These are phyloP conservation scores for Gorsachius magnificus DNA, from an alignment of 2,797 vertebrate species.

Conservation along the genomic window DNA sequence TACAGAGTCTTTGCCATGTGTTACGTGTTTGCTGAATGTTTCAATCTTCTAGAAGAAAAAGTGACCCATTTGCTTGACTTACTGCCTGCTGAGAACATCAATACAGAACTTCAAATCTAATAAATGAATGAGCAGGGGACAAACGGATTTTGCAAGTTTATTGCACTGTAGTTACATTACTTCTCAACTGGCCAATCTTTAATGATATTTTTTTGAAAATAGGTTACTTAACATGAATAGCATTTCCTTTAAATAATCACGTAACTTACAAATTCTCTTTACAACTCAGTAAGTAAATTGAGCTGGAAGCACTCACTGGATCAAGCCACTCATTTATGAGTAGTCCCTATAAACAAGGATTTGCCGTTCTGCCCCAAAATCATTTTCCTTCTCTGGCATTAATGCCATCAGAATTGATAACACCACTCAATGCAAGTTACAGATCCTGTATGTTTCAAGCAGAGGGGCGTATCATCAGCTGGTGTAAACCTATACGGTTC, in stretches of 20 bases:
- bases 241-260: background rate
- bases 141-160: slow-evolving; percentile 43
- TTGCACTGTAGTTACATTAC: slow-evolving; percentile 28
- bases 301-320: background rate
- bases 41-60: slow-evolving; percentile 41
- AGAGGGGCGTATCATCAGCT: background rate
- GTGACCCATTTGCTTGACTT: slow-evolving; percentile 22
- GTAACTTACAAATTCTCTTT: background rate
- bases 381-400: background rate
- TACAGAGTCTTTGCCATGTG: background rate
- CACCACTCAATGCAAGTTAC: background rate
- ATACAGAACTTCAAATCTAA: slow-evolving; percentile 9
- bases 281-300: background rate
- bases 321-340: background rate
- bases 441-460: background rate
- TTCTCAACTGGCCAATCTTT: slow-evolving; percentile 5
- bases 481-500: background rate
- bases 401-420: background rate
- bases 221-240: background rate
- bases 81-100: slow-evolving; percentile 26
- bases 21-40: slow-evolving; percentile 1
- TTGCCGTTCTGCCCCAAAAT: background rate
- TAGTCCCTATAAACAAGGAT: background rate
- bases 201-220: background rate
- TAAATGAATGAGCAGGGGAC: slow-evolving; percentile 45